Percentiles rank a stretch among this genome's conserved stretches.
Evolutionary conservation across 2,888 invertebrate genomes (phyloP).

Genomic region (Dryobota labecula): DNA sequence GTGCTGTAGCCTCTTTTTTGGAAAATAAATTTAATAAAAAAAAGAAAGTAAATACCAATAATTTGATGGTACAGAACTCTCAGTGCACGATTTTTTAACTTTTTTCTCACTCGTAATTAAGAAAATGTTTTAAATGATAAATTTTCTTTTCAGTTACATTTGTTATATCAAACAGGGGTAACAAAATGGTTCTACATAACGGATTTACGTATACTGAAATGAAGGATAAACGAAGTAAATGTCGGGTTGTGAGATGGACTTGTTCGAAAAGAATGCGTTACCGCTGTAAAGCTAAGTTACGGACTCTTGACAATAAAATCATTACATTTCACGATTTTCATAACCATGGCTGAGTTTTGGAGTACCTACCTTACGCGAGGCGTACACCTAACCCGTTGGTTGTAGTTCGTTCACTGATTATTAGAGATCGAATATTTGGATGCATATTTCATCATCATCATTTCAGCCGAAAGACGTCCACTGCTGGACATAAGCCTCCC

Average conservation of each 20-base stretch:
- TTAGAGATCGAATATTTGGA: too few relatives aligned
- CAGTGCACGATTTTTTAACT: neutral
- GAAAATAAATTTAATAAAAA: neutral
- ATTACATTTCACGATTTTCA: neutral
- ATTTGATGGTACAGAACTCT: neutral
- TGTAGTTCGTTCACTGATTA: too few relatives aligned
- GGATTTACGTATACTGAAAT: slow-evolving; percentile 54
- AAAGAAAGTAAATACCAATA: neutral
- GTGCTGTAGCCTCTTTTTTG: neutral
- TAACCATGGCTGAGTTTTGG: slow-evolving; percentile 1
- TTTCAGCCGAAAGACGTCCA: too few relatives aligned
- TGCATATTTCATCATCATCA: too few relatives aligned
- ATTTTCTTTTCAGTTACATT: slow-evolving; percentile 54
- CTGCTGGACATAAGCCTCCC: too few relatives aligned
- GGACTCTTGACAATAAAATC: slow-evolving; percentile 29
- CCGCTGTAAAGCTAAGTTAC: slow-evolving; percentile 51
- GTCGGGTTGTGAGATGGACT: slow-evolving; percentile 37
- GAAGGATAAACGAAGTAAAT: slow-evolving; percentile 24
- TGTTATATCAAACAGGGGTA: slow-evolving; percentile 57
- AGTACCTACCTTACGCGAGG: too few relatives aligned
- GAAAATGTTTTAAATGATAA: neutral
- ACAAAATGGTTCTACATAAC: slow-evolving; percentile 52
- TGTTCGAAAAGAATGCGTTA: slow-evolving; percentile 50
- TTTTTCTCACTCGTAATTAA: neutral
- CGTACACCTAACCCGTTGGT: neutral